Conservation (phyloP, 2,888 invertebrate species). For the Euphydryas editha region DNA sequence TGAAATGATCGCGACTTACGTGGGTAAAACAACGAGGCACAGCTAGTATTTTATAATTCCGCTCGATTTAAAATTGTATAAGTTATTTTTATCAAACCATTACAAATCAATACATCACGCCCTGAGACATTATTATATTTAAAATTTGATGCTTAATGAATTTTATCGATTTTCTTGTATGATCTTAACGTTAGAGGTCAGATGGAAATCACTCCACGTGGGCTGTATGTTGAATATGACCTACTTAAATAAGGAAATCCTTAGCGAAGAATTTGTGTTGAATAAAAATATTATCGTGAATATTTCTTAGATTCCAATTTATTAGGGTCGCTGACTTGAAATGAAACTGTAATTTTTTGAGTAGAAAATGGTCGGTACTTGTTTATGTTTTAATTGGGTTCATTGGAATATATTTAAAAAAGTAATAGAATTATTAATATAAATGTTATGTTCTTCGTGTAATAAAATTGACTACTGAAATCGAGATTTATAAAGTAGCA, state of each 20-base stretch:
- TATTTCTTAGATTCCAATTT: conserved; percentile 3
- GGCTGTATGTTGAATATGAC: conserved; percentile 21
- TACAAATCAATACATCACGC: not conserved
- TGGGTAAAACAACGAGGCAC: no score
- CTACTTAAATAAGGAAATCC: conserved; percentile 6
- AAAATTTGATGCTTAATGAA: conserved; percentile 23
- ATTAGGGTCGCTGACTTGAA: not conserved
- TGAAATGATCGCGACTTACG: not conserved
- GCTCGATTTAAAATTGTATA: not conserved
- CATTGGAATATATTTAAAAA: no score
- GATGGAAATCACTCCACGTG: conserved; percentile 23
- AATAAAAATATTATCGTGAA: not conserved
- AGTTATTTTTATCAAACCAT: not conserved
- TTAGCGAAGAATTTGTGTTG: not conserved
- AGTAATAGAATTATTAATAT: no score
- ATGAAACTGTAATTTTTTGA: not conserved
- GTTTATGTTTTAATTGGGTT: not conserved
- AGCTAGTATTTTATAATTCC: not conserved
- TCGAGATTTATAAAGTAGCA: no score
- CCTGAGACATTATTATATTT: conserved; percentile 9
- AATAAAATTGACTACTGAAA: no score
- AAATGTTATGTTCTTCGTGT: no score
- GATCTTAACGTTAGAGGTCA: conserved; percentile 20
- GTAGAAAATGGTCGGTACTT: not conserved
- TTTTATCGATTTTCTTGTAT: conserved; percentile 17